Percentiles rank a stretch among this genome's conserved stretches.
Evolutionary conservation across 2,113 vertebrate species (phyloP).

Genomic region (Okapia johnstoni): DNA sequence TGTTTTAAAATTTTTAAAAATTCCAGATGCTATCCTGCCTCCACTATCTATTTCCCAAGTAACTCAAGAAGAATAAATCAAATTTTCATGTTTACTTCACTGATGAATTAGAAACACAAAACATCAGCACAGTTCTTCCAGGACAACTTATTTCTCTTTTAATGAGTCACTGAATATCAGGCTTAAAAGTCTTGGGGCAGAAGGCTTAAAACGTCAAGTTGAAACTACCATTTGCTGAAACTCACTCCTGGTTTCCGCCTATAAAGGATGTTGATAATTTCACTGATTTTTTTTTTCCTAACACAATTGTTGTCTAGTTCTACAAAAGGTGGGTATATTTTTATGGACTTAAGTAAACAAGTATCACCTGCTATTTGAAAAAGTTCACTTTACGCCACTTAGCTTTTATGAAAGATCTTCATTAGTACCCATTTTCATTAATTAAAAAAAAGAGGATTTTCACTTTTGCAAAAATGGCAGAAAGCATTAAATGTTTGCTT

Average conservation of each 20-base stretch:
- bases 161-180: background rate
- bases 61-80: background rate
- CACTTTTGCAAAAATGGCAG: background rate
- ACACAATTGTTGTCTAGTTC: background rate
- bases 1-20: background rate
- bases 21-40: background rate
- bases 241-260: background rate
- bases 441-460: background rate
- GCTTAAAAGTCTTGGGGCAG: conserved; percentile 11
- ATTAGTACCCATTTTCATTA: background rate
- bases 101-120: conserved; percentile 12
- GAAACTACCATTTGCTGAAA: background rate
- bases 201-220: background rate
- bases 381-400: background rate
- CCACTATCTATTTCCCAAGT: background rate
- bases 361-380: background rate
- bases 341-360: background rate
- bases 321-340: background rate
- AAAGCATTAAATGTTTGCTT: background rate
- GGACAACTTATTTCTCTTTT: background rate
- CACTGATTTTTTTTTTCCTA: background rate
- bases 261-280: background rate
- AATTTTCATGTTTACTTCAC: conserved; percentile 19
- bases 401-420: background rate
- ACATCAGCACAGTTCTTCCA: background rate